These are phyloP conservation scores for Xyliphius kryptos DNA, from an alignment of 2,113 vertebrate species.

Conservation along the genomic window DNA sequence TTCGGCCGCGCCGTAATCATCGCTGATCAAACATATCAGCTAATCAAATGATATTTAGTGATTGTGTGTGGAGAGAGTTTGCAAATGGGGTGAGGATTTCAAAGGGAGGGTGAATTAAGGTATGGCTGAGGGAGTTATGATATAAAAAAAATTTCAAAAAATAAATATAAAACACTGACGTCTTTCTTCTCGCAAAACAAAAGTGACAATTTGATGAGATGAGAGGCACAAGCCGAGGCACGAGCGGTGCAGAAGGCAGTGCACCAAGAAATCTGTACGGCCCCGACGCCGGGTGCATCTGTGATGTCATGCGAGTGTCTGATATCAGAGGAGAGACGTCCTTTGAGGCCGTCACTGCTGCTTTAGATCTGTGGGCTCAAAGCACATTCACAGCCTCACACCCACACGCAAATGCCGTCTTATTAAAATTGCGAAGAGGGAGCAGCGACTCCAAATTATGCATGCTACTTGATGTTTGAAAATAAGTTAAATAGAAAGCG, in stretches of 20 bases:
- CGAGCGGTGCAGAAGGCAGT: background rate
- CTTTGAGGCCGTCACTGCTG: slow-evolving; percentile 20
- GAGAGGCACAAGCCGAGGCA: background rate
- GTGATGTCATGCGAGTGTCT: slow-evolving; percentile 7
- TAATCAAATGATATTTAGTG: background rate
- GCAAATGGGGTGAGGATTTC: background rate
- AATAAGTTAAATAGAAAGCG: slow-evolving; percentile 17
- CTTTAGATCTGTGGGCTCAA: slow-evolving; percentile 17
- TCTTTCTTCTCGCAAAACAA: slow-evolving; percentile 1
- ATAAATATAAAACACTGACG: background rate
- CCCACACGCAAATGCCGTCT: background rate
- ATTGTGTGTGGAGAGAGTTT: background rate
- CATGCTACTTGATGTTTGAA: slow-evolving; percentile 19
- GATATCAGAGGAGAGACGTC: background rate
- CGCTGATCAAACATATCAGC: background rate
- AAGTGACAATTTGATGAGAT: slow-evolving; percentile 5
- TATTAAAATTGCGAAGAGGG: background rate
- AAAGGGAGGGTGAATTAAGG: background rate
- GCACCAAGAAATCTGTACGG: slow-evolving; percentile 1
- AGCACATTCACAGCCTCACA: background rate
- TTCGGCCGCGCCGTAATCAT: background rate
- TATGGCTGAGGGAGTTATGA: background rate
- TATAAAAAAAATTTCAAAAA: background rate
- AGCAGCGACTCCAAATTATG: background rate
- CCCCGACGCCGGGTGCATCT: background rate